Conservation (phyloP, 2,797 vertebrate species). For the Macropus fuliginosus region DNA sequence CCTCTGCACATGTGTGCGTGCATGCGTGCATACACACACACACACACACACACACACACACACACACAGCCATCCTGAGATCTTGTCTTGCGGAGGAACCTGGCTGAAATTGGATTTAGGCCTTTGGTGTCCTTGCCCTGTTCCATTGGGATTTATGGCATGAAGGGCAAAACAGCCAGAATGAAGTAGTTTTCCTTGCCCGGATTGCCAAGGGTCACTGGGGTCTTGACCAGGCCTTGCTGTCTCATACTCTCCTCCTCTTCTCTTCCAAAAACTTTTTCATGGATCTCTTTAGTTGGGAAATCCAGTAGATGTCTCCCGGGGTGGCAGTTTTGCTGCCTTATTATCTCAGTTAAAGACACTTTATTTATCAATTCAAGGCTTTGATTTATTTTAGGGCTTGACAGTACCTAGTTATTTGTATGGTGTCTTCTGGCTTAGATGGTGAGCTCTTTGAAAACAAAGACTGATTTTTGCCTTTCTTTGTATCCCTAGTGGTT, state of each 20-base stretch:
- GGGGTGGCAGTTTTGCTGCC: background rate
- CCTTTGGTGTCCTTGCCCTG: background rate
- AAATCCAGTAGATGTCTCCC: background rate
- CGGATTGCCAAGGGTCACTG: background rate
- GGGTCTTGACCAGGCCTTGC: background rate
- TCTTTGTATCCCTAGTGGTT: background rate
- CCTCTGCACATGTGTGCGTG: no score
- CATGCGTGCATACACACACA: no score
- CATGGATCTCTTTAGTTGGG: background rate
- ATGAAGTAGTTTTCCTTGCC: background rate
- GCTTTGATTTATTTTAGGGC: background rate
- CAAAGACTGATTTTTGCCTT: background rate
- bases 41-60: no score
- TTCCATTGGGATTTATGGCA: background rate
- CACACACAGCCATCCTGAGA: background rate
- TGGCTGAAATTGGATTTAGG: background rate
- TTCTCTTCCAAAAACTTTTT: background rate
- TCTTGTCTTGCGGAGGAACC: background rate
- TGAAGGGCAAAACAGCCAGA: background rate
- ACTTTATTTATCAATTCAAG: background rate
- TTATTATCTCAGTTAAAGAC: background rate
- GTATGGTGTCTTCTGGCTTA: background rate
- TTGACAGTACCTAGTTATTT: background rate
- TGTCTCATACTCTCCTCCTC: background rate
- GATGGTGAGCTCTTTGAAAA: background rate